A percentile compares a stretch with the other conserved stretches of the same genome.
Conservation (phyloP, 2,113 vertebrate genomes). For the Artemisiospiza belli region DNA sequence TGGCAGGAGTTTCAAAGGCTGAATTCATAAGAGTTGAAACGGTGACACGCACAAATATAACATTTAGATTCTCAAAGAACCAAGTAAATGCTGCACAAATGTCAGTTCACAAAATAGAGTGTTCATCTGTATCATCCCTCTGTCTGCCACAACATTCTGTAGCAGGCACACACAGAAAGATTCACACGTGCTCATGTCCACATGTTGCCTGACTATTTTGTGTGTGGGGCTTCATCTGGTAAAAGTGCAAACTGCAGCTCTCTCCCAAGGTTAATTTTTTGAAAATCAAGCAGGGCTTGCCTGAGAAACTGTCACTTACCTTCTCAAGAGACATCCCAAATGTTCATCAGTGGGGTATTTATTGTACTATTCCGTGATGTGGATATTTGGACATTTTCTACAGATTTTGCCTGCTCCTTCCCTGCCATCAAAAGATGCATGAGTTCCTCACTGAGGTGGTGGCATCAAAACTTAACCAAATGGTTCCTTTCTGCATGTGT, state of each 20-base stretch:
- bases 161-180: background rate
- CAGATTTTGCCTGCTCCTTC: background rate
- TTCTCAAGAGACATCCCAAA: background rate
- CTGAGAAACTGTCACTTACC: background rate
- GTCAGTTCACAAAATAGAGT: background rate
- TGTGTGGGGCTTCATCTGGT: background rate
- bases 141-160: background rate
- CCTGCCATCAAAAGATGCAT: background rate
- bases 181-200: fast-evolving
- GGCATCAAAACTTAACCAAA: background rate
- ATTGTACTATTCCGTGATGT: background rate
- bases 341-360: background rate
- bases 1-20: background rate
- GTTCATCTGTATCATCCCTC: background rate
- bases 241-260: background rate
- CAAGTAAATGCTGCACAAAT: background rate
- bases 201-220: background rate
- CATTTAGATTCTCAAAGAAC: background rate
- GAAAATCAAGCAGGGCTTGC: background rate
- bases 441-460: background rate
- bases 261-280: background rate
- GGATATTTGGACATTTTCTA: background rate
- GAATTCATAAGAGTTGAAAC: background rate
- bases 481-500: background rate
- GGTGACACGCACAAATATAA: background rate